A percentile compares a stretch with the other conserved stretches of the same genome.
These are phyloP conservation scores for Philhelius pedissequus DNA, from an alignment of 2,888 invertebrate genomes.

Conservation along the genomic window DNA sequence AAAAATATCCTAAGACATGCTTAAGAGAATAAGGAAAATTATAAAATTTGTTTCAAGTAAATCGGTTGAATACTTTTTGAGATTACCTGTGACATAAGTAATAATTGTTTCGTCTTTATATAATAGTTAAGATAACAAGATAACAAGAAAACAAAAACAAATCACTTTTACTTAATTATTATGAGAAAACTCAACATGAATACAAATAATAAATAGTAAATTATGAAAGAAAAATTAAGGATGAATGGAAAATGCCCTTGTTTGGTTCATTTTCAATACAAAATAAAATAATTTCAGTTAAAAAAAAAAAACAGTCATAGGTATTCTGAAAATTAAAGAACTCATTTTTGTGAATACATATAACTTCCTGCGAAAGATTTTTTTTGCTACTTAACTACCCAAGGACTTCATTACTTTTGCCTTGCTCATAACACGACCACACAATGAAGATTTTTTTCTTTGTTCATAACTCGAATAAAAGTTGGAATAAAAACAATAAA, in stretches of 20 bases:
- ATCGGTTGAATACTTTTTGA: too few relatives aligned
- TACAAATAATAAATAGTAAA: not conserved
- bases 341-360: not conserved
- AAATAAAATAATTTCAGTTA: not conserved
- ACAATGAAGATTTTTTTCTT: slow-evolving; percentile 2
- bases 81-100: too few relatives aligned
- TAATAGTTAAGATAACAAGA: too few relatives aligned
- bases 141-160: too few relatives aligned
- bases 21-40: too few relatives aligned
- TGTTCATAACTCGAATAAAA: slow-evolving; percentile 25
- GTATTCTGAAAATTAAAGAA: not conserved
- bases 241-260: not conserved
- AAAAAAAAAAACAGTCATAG: not conserved
- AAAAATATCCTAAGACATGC: too few relatives aligned
- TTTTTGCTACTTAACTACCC: not conserved
- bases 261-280: not conserved
- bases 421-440: slow-evolving; percentile 11
- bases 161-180: not conserved
- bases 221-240: not conserved
- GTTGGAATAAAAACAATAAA: slow-evolving; percentile 35
- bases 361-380: not conserved
- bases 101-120: too few relatives aligned
- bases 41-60: too few relatives aligned
- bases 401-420: slow-evolving; percentile 40
- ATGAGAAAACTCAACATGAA: not conserved